Base-by-base conservation (phyloP, 1,140 invertebrate species). In the Geopemphigus sp. region DNA sequence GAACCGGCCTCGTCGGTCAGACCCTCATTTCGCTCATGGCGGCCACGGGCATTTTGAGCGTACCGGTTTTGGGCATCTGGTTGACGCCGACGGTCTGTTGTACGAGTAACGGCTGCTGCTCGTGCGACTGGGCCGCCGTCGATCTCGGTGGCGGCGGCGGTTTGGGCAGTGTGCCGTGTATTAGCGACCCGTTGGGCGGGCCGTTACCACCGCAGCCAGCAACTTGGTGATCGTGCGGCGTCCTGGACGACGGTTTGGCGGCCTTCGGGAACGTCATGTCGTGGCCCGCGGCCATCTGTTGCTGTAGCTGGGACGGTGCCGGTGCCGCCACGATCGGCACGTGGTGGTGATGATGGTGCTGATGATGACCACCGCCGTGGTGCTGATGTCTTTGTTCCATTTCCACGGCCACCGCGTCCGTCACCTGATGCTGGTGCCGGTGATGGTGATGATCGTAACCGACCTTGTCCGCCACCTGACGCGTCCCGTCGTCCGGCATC, bases 241-340 rank as follows among this genome's bases (percentile, higher is more conserved):
- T 90, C 90, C 83, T 90, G 90, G 8, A 89, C 14, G 54, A 89
- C 84, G 91, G 90, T 84, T 91, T 90, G 63, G 88, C 88, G 17
- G 91, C 89, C 80, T 89, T 90, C 82, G 91, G 90, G 83, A 90
- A 91, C n/a, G 88, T 88, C n/a, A 57, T 66, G 63, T 64, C 61
- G 61, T 80, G 73, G 88, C 87, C 83, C 39, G n/a, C 64, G 39
- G 90, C 89, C 82, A 89, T 88, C 83, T 91, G 89, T 53, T 90
- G 88, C 81, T 91, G 90, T 82, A 90, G 89, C 19, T 32, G 57
- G 26, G 45, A 15, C 6, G 47, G 19, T 39, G 47, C 22, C 12
- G 68, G 70, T 12, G 50, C 22, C 3, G 47, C 56, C 14, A 6
- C 22, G 39, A 19, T 26, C 32, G 73, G 54, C 17, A 26, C 39